Base-by-base conservation (phyloP, 1,140 invertebrate species). In the Drosophila kanapiae region DNA sequence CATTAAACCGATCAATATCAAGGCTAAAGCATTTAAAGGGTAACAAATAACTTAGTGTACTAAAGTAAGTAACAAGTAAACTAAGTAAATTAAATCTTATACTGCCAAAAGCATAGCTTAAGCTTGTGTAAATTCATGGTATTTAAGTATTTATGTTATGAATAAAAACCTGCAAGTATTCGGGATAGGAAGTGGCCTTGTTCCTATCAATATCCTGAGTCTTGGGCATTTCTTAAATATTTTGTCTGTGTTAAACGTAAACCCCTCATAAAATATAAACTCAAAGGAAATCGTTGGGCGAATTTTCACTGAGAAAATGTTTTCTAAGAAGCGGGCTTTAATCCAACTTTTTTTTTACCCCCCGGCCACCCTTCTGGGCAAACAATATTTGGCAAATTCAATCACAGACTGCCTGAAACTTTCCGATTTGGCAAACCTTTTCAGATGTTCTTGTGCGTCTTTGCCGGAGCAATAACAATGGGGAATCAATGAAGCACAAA, bases 401-500 rank as follows among this genome's bases (percentile, higher is more conserved):
- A 72, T 72, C 67, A 72, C 43, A 37, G 68, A 43, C 48, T 72
- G 69, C 53, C 53, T 59, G 27, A 48, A 70, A 71, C 37, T 72
- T 72, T 71, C 45, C 67, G 67, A 72, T 71, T 72, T 70, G 62
- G 11, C 67, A 68, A 70, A 68, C 40, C 37, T 60, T 43, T 43
- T 51, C 31, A 45, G 43, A 62, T 23, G 29, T 40, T 60, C 23
- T 47, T 23, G 33, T 29, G 31, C 51, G 16, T 40, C 49, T 35
- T 27, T 10, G 51, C 33, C 68, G 33, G 11, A 49, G 53, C 53
- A 70, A 72, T 72, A 71, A 71, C 65, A 83, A 86, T 88, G 42
- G 54, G 67, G 72, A 87, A 76, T 83, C 82, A 83, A 83, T 86
- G 83, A 58, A 62, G 65, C 75, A 67, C 42, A 62, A 64, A 27